These are phyloP conservation scores for Macropus fuliginosus DNA, from an alignment of 2,797 vertebrate species.

Conservation along the genomic window DNA sequence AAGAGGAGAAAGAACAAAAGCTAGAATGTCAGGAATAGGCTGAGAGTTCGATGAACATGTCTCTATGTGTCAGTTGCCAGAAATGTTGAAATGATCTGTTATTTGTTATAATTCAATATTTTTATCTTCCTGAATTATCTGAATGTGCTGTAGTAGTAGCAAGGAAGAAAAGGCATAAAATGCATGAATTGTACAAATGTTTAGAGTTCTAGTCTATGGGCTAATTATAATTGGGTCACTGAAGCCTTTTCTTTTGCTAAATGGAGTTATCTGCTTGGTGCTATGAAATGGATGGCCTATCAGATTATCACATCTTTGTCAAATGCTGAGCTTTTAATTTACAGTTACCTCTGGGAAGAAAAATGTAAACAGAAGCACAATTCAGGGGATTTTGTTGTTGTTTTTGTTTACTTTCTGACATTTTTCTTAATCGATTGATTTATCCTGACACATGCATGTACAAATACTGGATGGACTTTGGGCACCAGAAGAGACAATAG, in stretches of 20 bases:
- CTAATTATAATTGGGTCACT: neutral
- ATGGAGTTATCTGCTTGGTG: neutral
- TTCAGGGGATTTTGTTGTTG: neutral
- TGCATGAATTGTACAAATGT: neutral
- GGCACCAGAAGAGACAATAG: neutral
- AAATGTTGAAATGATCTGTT: neutral
- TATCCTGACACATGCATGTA: neutral
- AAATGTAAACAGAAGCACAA: neutral
- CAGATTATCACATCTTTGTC: neutral
- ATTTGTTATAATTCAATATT: neutral
- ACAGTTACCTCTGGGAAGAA: neutral
- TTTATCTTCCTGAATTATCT: neutral
- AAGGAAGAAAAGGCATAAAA: slow-evolving; percentile 30
- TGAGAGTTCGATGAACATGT: neutral
- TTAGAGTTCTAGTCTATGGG: neutral
- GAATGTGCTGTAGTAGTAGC: neutral
- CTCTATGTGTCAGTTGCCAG: neutral
- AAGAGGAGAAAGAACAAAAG: neutral
- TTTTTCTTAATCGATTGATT: neutral
- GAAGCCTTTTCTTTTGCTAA: neutral
- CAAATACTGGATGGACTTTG: neutral
- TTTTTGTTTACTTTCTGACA: neutral
- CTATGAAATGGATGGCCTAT: neutral
- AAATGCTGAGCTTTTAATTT: neutral
- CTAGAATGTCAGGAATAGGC: neutral